phyloP scores from a whole-genome alignment of 2,113 vertebrate genomes.

The Elephantulus edwardii region DNA sequence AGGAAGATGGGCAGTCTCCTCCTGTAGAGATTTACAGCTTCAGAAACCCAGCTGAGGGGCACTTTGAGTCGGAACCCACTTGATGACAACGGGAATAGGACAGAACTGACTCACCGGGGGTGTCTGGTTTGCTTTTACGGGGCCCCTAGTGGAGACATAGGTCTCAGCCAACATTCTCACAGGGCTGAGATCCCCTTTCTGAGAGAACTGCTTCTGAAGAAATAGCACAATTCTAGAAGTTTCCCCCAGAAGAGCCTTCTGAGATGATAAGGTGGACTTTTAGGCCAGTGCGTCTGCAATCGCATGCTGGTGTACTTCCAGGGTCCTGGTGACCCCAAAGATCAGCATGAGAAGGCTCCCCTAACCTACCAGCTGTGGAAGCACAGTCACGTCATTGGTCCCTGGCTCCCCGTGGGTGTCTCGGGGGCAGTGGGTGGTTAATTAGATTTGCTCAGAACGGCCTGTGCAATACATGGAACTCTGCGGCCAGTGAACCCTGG shows the following conservation, averaged over 20 bases:
- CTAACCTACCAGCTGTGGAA: constrained; percentile 33
- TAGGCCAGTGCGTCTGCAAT: not conserved
- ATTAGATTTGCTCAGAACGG: constrained; percentile 54
- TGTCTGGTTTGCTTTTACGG: too few species aligned
- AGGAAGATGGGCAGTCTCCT: too few species aligned
- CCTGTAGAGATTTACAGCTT: too few species aligned
- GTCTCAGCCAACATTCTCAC: not conserved
- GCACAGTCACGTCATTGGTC: constrained; percentile 44
- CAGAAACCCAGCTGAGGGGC: too few species aligned
- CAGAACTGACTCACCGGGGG: too few species aligned
- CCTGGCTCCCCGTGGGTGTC: not conserved
- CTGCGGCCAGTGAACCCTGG: not conserved
- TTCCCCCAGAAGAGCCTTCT: not conserved
- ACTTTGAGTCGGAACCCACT: too few species aligned
- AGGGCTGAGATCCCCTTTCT: not conserved
- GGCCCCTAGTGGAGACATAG: not conserved
- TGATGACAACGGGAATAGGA: too few species aligned
- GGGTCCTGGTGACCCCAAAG: not conserved
- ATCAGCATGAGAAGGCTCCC: not conserved
- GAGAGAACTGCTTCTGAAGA: not conserved
- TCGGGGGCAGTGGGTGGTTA: not conserved
- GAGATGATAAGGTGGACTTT: not conserved
- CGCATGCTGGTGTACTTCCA: not conserved
- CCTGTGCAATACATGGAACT: not conserved
- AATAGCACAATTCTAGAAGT: not conserved